These are phyloP conservation scores for Philereme vetulata DNA, from an alignment of 2,888 invertebrate species.

Conservation along the genomic window DNA sequence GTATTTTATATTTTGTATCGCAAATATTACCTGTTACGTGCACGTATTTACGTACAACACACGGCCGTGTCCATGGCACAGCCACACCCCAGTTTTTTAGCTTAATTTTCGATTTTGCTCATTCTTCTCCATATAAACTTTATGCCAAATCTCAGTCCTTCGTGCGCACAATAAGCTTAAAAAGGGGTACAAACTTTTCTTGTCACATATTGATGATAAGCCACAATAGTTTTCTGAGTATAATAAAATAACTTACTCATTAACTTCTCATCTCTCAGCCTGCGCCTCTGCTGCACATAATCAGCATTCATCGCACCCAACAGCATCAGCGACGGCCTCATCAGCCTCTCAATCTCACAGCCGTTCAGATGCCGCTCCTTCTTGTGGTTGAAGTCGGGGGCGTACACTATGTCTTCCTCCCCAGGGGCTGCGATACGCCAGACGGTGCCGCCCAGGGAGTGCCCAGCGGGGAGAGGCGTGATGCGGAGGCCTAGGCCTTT, in stretches of 20 bases:
- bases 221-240: too few relatives aligned
- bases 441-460: slow-evolving; percentile 99
- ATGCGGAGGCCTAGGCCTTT: slow-evolving; percentile 98
- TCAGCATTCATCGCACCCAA: slow-evolving; percentile 98
- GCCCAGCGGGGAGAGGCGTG: slow-evolving; percentile 97
- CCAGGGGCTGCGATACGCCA: slow-evolving; percentile 99
- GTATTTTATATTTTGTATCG: too few relatives aligned
- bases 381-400: slow-evolving; percentile 99
- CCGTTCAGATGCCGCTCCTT: slow-evolving; percentile 99
- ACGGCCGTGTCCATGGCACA: too few relatives aligned
- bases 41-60: too few relatives aligned
- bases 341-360: slow-evolving; percentile 95
- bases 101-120: too few relatives aligned
- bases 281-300: slow-evolving; percentile 94
- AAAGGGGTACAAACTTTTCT: too few relatives aligned
- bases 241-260: slow-evolving; percentile 88
- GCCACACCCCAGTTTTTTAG: too few relatives aligned
- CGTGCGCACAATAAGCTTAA: too few relatives aligned
- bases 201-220: too few relatives aligned
- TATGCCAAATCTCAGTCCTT: too few relatives aligned
- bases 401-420: slow-evolving; percentile 99
- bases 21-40: too few relatives aligned
- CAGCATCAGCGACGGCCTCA: slow-evolving; percentile 96
- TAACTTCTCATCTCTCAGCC: slow-evolving; percentile 96
- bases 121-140: too few relatives aligned